Percentiles rank a stretch among this genome's conserved stretches.
These are phyloP conservation scores for Ceratina calcarata DNA, from an alignment of 1,140 invertebrate genomes.

Conservation along the genomic window DNA sequence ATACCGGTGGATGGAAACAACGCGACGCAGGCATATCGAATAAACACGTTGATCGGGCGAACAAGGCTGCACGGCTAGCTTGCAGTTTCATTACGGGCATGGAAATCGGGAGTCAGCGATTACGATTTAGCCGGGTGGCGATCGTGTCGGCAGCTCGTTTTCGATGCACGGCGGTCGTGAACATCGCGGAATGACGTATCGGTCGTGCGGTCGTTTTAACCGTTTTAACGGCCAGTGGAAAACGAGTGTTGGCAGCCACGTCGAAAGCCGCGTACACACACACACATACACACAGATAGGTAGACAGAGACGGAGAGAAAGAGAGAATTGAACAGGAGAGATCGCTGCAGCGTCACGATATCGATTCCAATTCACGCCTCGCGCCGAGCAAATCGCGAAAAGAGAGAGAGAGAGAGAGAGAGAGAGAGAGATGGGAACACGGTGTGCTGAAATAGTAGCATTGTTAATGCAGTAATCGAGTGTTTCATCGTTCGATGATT, in stretches of 20 bases:
- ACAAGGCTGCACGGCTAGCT: slow-evolving; percentile 26
- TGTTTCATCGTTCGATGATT: slow-evolving; percentile 78
- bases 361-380: slow-evolving; percentile 57
- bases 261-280: slow-evolving; percentile 69
- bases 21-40: slow-evolving; percentile 12
- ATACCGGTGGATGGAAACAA: too few relatives aligned
- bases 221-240: slow-evolving; percentile 72
- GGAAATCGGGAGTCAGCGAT: slow-evolving; percentile 72
- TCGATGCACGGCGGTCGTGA: slow-evolving; percentile 48
- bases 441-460: slow-evolving; percentile 70
- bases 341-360: slow-evolving; percentile 47
- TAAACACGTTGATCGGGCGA: slow-evolving; percentile 31
- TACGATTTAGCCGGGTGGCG: slow-evolving; percentile 59
- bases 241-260: slow-evolving; percentile 74
- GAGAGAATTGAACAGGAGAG: slow-evolving; percentile 1
- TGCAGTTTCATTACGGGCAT: slow-evolving; percentile 51
- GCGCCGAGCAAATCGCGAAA: slow-evolving; percentile 25
- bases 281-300: slow-evolving; percentile 9
- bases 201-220: slow-evolving; percentile 75
- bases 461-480: slow-evolving; percentile 79
- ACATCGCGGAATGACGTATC: slow-evolving; percentile 73
- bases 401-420: background rate
- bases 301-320: background rate
- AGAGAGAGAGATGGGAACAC: background rate
- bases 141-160: slow-evolving; percentile 59